Percentiles rank a stretch among this genome's conserved stretches.
Evolutionary conservation across 2,113 vertebrate genomes (phyloP).

Genomic region (Etia nguti): DNA sequence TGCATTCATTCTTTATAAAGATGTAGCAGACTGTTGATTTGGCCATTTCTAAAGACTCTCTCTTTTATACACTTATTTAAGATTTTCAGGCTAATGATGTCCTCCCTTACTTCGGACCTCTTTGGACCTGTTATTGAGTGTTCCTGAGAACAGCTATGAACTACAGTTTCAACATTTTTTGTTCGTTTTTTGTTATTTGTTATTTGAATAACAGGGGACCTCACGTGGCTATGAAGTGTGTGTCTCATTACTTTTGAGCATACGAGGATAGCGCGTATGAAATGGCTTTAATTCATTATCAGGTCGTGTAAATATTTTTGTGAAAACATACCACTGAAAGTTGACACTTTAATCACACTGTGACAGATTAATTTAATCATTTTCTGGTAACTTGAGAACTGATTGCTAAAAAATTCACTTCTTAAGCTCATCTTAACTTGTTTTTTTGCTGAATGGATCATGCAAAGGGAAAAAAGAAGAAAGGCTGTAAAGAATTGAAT

Average conservation of each 20-base stretch:
- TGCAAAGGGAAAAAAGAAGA: not conserved
- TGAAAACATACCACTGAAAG: not conserved
- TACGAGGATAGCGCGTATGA: not conserved
- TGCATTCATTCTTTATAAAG: not conserved
- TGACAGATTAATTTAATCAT: fast-evolving
- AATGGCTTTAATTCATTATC: not conserved
- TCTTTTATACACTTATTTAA: not conserved
- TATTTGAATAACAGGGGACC: not conserved
- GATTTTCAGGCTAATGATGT: not conserved
- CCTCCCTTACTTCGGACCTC: not conserved
- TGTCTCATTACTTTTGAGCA: not conserved
- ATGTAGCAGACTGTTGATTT: not conserved
- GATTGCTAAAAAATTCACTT: not conserved
- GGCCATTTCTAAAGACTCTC: not conserved
- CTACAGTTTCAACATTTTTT: not conserved
- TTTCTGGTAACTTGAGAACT: not conserved
- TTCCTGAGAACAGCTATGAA: not conserved
- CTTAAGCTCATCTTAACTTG: not conserved
- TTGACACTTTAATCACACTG: not conserved
- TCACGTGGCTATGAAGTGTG: fast-evolving
- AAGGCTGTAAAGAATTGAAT: fast-evolving
- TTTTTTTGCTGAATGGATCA: not conserved
- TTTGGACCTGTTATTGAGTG: fast-evolving
- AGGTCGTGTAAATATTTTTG: not conserved
- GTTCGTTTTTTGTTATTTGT: not conserved